These are phyloP conservation scores for Chelon labrosus DNA, from an alignment of 2,797 vertebrate genomes.

Conservation along the genomic window DNA sequence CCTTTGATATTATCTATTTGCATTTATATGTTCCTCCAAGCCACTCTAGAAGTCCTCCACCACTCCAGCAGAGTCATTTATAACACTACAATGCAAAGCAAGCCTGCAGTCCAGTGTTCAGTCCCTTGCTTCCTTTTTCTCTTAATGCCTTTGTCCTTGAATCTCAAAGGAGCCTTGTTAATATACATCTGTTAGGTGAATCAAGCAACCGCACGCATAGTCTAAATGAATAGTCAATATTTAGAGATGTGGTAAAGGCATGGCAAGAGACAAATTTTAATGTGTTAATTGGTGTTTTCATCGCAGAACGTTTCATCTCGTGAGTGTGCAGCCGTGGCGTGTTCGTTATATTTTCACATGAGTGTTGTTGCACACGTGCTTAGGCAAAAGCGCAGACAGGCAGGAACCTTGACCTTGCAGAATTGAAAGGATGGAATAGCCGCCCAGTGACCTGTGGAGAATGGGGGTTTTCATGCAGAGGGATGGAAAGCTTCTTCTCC, in stretches of 20 bases:
- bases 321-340: not conserved
- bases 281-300: conserved; percentile 22
- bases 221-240: conserved; percentile 80
- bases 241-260: conserved; percentile 59
- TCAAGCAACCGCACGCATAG: conserved; percentile 65
- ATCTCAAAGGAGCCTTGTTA: conserved; percentile 71
- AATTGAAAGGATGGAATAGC: conserved; percentile 55
- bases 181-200: conserved; percentile 77
- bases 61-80: conserved; percentile 50
- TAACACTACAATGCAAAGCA: conserved; percentile 52
- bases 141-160: conserved; percentile 78
- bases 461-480: conserved; percentile 44
- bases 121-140: conserved; percentile 55
- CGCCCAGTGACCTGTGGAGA: conserved; percentile 68
- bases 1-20: conserved; percentile 75
- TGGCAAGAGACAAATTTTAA: conserved; percentile 51
- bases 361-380: conserved; percentile 13
- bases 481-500: conserved; percentile 36
- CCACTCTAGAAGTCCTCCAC: conserved; percentile 61
- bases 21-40: conserved; percentile 59
- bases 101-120: conserved; percentile 40
- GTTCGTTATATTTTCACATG: conserved; percentile 31
- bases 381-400: conserved; percentile 1
- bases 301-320: conserved; percentile 5
- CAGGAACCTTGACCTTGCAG: conserved; percentile 75